Evolutionary conservation across 2,888 invertebrate genomes (phyloP).

Genomic region (Saturnia japonica): DNA sequence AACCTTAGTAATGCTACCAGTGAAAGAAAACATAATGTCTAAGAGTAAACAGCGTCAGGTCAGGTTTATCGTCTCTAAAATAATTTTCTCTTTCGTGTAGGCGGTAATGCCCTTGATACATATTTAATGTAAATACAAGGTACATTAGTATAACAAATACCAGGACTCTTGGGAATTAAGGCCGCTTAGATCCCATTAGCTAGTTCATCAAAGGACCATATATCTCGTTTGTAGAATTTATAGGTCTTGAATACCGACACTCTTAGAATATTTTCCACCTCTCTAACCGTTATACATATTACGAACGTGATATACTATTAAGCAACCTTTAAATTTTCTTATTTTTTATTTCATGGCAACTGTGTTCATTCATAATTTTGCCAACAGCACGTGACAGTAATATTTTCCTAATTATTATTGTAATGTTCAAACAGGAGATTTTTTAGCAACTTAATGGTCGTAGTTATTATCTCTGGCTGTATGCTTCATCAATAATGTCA

Average conservation of each 20-base stretch:
- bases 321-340: neutral
- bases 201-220: conserved; percentile 3
- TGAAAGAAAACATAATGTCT: neutral
- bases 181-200: conserved; percentile 6
- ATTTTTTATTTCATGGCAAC: neutral
- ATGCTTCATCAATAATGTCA: no score
- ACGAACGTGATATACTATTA: neutral
- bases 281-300: neutral
- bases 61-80: neutral
- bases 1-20: neutral
- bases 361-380: neutral
- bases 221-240: neutral
- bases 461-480: no score
- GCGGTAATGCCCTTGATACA: neutral
- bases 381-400: no score
- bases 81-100: neutral
- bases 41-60: neutral
- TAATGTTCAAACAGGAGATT: no score
- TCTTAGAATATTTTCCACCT: neutral
- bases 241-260: neutral
- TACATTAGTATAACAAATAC: conserved; percentile 8
- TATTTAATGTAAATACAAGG: neutral
- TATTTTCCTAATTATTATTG: no score
- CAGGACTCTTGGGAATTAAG: neutral
- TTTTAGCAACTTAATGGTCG: no score